Base-by-base conservation (phyloP, 2,888 invertebrate genomes). In the Cheilosia vernalis region DNA sequence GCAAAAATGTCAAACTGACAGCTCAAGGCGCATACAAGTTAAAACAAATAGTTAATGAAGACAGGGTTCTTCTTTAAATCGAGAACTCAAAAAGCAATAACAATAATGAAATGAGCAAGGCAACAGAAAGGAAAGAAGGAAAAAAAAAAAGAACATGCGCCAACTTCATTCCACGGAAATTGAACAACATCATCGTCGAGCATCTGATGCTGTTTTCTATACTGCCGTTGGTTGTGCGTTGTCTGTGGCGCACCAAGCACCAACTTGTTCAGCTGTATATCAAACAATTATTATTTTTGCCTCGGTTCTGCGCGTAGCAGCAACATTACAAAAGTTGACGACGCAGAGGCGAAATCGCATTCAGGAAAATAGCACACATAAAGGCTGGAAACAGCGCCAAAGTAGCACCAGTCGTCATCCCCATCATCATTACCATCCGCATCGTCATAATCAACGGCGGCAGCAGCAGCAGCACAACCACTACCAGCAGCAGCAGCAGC, bases 361-460 rank as follows among this genome's bases (percentile, higher is more conserved):
- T 85, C 85, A 70, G 67, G 73, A 85, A 83, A 83, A 83, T 84
- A 70, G 83, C 78, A 87, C 76, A 84, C 76, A 84, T 64, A 80
- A 84, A 78, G 56, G 63, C 70, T 63, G 42, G 51, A 67, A 72
- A 85, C 80, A 70, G 73, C 79, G 72, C 64, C 74, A 84, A 79
- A 83, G 78, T 78, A 83, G 78, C 82, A 82, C 73, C 79, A 76
- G 60, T 82, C 81, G 67, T 79, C 70, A 44, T 78, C 80, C 24
- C 51, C 82, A 55, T 61, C 66, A 47, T 51, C 73, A 73, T 73
- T 70, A 37, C 24, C 73, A 44, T 42, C 60, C 30, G 30, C 33
- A 37, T 19, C 60, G 33, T 64, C 64, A 51, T 61, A 60, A 73
- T 27, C 58, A 69, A 17, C 76, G 56, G 51, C 66, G 69, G 9